Conservation (phyloP, 2,888 invertebrate species). For the Rhingia campestris region DNA sequence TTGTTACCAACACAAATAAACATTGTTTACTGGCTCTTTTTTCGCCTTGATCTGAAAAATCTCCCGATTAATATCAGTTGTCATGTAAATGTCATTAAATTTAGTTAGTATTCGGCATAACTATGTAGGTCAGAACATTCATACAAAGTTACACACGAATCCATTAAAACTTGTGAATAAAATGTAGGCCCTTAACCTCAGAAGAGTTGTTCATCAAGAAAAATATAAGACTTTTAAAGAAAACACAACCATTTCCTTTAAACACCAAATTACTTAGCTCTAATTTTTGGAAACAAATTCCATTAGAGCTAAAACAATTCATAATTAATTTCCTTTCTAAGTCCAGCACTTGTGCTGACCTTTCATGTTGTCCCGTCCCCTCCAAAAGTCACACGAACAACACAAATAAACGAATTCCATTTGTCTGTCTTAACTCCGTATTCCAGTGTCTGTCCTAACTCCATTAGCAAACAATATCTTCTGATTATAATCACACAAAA, state of each 20-base stretch:
- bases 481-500: slow-evolving; percentile 74
- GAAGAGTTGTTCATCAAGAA: neutral
- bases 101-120: too few relatives aligned
- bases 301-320: slow-evolving; percentile 24
- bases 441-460: slow-evolving; percentile 64
- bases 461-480: slow-evolving; percentile 73
- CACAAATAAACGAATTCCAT: slow-evolving; percentile 53
- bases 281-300: neutral
- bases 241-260: neutral
- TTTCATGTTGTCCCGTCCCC: neutral
- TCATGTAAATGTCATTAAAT: too few relatives aligned
- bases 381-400: neutral
- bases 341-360: slow-evolving; percentile 11
- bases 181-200: too few relatives aligned
- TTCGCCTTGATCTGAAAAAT: too few relatives aligned
- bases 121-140: too few relatives aligned
- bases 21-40: too few relatives aligned
- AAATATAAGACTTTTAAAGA: neutral
- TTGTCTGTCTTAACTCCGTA: slow-evolving; percentile 47
- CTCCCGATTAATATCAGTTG: too few relatives aligned
- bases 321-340: slow-evolving; percentile 43
- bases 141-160: too few relatives aligned
- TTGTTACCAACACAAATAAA: too few relatives aligned
- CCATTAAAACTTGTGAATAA: too few relatives aligned
- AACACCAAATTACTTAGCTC: neutral